A percentile compares a stretch with the other conserved stretches of the same genome.
Conservation (phyloP, 1,140 invertebrate genomes). For the Brachionus koreanus region DNA sequence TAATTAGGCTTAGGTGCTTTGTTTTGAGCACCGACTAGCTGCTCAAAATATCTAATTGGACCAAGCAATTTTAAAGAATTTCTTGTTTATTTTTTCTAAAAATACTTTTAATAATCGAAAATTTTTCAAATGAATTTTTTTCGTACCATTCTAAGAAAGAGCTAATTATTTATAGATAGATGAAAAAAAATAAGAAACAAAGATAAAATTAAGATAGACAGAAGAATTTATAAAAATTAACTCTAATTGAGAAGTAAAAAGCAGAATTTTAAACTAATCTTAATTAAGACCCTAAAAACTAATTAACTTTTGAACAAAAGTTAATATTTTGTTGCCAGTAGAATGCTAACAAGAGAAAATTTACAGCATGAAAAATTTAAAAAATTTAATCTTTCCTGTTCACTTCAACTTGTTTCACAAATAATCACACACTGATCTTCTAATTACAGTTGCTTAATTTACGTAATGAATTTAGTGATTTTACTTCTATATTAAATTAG, state of each 20-base stretch:
- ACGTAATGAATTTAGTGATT: background rate
- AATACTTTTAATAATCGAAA: slow-evolving; percentile 16
- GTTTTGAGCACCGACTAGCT: background rate
- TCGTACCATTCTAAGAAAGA: background rate
- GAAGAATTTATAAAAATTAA: slow-evolving; percentile 38
- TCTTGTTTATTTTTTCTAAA: slow-evolving; percentile 21
- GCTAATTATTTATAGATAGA: background rate
- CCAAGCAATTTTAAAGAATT: slow-evolving; percentile 2
- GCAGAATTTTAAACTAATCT: slow-evolving; percentile 15
- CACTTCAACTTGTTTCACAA: background rate
- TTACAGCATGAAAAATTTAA: slow-evolving; percentile 2
- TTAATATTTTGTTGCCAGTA: background rate
- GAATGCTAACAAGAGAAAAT: background rate
- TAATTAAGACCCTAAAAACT: slow-evolving; percentile 17
- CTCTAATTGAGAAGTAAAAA: background rate
- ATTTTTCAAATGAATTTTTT: slow-evolving; percentile 34
- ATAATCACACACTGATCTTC: slow-evolving; percentile 13
- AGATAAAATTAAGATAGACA: slow-evolving; percentile 36
- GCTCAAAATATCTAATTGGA: slow-evolving; percentile 24
- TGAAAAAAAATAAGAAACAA: background rate
- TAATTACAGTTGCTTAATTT: slow-evolving; percentile 7
- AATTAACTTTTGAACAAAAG: slow-evolving; percentile 3
- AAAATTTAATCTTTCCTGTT: slow-evolving; percentile 35
- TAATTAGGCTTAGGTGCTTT: slow-evolving; percentile 19
- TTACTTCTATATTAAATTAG: background rate